These are phyloP conservation scores for Sebastes itinus DNA, from an alignment of 2,797 vertebrate species.

Conservation along the genomic window DNA sequence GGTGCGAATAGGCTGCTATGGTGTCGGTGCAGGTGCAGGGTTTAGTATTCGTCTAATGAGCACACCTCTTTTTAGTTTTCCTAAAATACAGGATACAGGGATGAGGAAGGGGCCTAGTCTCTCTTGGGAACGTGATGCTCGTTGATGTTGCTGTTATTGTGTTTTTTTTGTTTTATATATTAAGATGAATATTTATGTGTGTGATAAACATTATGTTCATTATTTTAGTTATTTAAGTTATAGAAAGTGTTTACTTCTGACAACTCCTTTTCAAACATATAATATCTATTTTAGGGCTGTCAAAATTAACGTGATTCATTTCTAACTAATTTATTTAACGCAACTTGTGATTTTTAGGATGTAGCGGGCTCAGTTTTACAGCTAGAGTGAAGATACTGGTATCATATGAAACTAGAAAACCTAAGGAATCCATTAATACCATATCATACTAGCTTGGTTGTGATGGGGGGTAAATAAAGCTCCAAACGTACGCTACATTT, in stretches of 20 bases:
- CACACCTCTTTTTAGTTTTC: constrained; percentile 21
- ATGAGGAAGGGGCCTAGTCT: not conserved
- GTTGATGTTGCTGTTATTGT: not conserved
- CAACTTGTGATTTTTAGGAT: too few relatives aligned
- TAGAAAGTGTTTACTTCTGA: not conserved
- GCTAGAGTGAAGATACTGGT: too few relatives aligned
- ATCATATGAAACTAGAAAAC: too few relatives aligned
- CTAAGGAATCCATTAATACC: too few relatives aligned
- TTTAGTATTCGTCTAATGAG: constrained; percentile 2
- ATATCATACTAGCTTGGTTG: too few relatives aligned
- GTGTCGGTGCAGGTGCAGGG: constrained; percentile 12
- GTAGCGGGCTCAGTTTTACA: too few relatives aligned
- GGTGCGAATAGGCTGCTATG: constrained; percentile 35
- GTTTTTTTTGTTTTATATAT: not conserved
- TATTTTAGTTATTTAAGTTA: not conserved
- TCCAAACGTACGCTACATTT: too few relatives aligned
- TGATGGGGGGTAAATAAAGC: too few relatives aligned
- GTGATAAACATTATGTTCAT: not conserved
- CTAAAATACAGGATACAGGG: not conserved
- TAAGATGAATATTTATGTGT: not conserved
- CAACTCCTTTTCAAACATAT: not conserved
- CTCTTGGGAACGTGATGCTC: not conserved
- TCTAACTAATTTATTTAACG: too few relatives aligned
- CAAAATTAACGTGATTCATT: too few relatives aligned
- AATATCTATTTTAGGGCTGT: not conserved